Base-by-base conservation (phyloP, 2,797 vertebrate species). In the Emys orbicularis region DNA sequence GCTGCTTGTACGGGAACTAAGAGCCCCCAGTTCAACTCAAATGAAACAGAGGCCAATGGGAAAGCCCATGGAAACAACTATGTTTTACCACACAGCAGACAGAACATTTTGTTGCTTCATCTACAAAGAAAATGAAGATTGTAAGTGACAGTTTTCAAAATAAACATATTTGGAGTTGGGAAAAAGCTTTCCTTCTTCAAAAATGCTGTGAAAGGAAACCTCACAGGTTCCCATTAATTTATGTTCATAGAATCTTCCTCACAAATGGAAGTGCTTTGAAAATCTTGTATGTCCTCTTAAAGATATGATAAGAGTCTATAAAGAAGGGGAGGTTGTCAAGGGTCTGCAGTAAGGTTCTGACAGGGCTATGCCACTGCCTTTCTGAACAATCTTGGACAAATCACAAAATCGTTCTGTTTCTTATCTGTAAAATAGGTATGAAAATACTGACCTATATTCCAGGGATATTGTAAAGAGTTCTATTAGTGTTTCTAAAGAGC, bases 101-200 rank as follows among this genome's bases (percentile, higher is more conserved):
- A 97, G 89, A n/a, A 54, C 25, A 49, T 94, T 97, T 97, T 95
- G 87, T 92, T 81, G 81, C 90, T 90, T 72, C 59, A 96, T 96
- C 59, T 95, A 91, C 89, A 96, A 83, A 95, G 91, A 97, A 95
- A 96, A 97, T 21, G 3, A 95, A 89, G 91, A 91, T 95, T 95
- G 91, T 96, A 94, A 96, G 87, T 86, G 95, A 97, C 88, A 37
- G 4, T 92, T 97, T 94, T 86, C 81, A 88, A 94, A 97, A 84
- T 29, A 93, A 97, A 94, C 47, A 41, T 41, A 27, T 92, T 91
- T 81, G 89, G 80, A 93, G 74, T 81, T 94, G 34, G 41, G 59
- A 25, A 79, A 86, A 8, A 76, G 79, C 41, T 27, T 23, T 81
- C 5, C 44, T 37, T 76, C 49, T 53, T 53, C 53, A 8, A 6